Evolutionary conservation across 2,888 invertebrate species (phyloP).

Genomic region (Himalopsyche kuldschensis): DNA sequence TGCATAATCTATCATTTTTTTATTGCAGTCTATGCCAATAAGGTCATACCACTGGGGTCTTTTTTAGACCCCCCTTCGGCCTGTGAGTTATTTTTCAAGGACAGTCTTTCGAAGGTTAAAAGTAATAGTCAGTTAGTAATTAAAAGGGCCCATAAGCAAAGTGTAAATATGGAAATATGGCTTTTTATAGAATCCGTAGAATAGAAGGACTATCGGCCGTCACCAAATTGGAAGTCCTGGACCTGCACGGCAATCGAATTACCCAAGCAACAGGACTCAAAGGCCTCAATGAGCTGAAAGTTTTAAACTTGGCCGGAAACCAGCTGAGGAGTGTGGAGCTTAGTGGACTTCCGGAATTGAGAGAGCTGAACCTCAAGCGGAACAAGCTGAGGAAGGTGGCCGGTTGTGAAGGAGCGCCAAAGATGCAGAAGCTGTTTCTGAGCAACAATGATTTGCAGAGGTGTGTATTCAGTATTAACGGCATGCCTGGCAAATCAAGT

Average conservation of each 20-base stretch:
- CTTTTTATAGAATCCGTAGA: constrained; percentile 66
- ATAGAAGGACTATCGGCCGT: constrained; percentile 76
- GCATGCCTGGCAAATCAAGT: no score
- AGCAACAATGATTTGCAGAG: constrained; percentile 78
- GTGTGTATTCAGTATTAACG: no score
- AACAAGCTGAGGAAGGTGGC: constrained; percentile 79
- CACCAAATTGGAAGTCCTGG: constrained; percentile 82
- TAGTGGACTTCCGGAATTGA: constrained; percentile 73
- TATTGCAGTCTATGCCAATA: no score
- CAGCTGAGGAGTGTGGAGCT: constrained; percentile 79
- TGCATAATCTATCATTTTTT: no score
- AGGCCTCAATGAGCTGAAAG: constrained; percentile 76
- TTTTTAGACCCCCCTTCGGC: no score
- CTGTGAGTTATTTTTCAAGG: no score
- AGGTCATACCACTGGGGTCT: no score
- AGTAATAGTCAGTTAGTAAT: no score
- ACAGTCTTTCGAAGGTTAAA: no score
- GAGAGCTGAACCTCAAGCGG: constrained; percentile 85
- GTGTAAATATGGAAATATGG: no score
- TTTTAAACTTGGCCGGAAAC: constrained; percentile 91
- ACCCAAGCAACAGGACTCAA: constrained; percentile 71
- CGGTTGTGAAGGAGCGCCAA: constrained; percentile 77
- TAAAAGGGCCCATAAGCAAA: no score
- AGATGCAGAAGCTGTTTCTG: constrained; percentile 77
- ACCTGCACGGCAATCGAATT: constrained; percentile 92